Conservation (phyloP, 2,113 vertebrate genomes). For the Hydrolagus affinis region DNA sequence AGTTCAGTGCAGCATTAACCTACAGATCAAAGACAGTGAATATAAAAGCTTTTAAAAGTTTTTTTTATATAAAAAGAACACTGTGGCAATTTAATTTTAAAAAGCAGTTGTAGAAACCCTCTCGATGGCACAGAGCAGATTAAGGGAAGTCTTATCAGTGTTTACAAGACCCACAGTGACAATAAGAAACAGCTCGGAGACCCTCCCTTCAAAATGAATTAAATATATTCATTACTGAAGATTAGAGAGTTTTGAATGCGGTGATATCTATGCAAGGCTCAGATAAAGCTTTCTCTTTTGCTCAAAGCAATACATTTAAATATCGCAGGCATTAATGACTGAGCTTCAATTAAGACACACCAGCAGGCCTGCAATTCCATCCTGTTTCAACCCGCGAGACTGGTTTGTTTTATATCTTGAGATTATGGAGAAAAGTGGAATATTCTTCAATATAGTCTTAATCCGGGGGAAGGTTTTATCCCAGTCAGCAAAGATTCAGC, state of each 20-base stretch:
- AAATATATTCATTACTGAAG: background rate
- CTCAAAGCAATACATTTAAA: background rate
- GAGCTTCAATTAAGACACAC: background rate
- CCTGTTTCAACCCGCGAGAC: too few species aligned
- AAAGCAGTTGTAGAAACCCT: conserved; percentile 2
- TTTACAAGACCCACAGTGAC: conserved; percentile 13
- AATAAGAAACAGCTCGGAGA: background rate
- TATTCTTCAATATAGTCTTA: too few species aligned
- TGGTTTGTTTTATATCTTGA: too few species aligned
- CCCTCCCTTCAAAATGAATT: background rate
- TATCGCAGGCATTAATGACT: background rate
- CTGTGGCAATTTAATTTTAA: conserved; percentile 27
- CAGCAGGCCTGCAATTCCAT: too few species aligned
- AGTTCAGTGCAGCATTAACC: conserved; percentile 14
- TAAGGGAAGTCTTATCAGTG: conserved; percentile 17
- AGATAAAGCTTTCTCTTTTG: background rate
- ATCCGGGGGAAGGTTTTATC: too few species aligned
- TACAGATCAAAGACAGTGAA: conserved; percentile 18
- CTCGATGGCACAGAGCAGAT: conserved; percentile 21
- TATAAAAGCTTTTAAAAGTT: conserved; percentile 27
- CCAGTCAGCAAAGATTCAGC: too few species aligned
- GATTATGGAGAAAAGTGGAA: too few species aligned
- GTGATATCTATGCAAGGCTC: background rate
- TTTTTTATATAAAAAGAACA: conserved; percentile 18
- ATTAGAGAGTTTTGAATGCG: conserved; percentile 6